Base-by-base conservation (phyloP, 2,113 vertebrate genomes). In the Zosterops lateralis region DNA sequence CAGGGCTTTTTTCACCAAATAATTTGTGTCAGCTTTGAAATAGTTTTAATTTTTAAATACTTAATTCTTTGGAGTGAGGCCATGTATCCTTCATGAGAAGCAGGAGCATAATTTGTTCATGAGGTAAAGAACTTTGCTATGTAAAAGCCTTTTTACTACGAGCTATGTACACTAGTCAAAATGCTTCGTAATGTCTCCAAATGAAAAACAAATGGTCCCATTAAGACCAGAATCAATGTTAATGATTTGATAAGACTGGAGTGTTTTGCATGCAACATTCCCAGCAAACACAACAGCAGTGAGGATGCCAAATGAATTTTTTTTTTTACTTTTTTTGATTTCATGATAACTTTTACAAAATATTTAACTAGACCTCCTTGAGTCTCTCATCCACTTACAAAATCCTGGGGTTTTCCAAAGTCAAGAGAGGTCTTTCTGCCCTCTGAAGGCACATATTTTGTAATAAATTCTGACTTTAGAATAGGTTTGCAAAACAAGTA, bases 51-150 rank as follows among this genome's bases (percentile, higher is more conserved):
- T 94, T 89, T 94, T 70, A 89, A 90, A 79, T 83, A 70, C 40
- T 95, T 83, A 84, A 90, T 38, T 96, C 40, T 78, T 91, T 94
- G 95, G 95, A 97, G 74, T 26, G 74, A 65, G 50, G 95, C 95
- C 85, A 84, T 29, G 70, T 92, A 95, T 93, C 80, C 85, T 96
- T 65, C 75, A 89, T 66, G 90, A 95, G 78, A 47, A 90, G 77
- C 89, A 87, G 50, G 42, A 95, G 29, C 40, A 66, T 70, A 67
- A 91, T 84, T 95, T 93, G 44, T 80, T 92, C 73, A 64, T 90
- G 74, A 83, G 64, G 45, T 84, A 86, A 96, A 94, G 61, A 83
- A 50, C 36, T 50, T 54, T 79, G 51, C 93, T 93, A 42, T 51
- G 57, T 90, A 92, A 96, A 90, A 84, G 31, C 31, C 34, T 54